Percentiles rank a stretch among this genome's conserved stretches.
These are phyloP conservation scores for Actenoides lindsayi DNA, from an alignment of 2,113 vertebrate genomes.

Conservation along the genomic window DNA sequence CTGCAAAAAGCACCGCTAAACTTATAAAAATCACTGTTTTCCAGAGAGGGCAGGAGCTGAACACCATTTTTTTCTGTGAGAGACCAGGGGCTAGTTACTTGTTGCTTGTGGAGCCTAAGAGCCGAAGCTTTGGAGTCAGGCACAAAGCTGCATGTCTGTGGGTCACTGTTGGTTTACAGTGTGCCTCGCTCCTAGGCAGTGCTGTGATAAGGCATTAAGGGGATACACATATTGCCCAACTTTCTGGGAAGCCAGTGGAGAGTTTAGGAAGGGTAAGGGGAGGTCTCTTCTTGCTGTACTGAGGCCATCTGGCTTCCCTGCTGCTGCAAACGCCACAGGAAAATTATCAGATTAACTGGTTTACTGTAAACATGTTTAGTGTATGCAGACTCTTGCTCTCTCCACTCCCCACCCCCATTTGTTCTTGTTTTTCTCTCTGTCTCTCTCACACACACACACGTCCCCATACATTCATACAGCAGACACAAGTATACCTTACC, in stretches of 20 bases:
- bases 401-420: neutral
- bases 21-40: neutral
- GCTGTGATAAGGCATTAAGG: neutral
- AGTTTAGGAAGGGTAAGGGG: neutral
- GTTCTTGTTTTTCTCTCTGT: neutral
- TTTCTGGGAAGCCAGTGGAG: neutral
- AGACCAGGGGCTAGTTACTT: neutral
- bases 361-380: neutral
- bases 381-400: neutral
- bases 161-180: fast-evolving
- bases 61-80: neutral
- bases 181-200: fast-evolving
- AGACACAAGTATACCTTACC: neutral
- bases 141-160: neutral
- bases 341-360: neutral
- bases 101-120: neutral
- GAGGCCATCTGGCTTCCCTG: neutral
- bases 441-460: fast-evolving
- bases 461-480: no score
- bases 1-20: neutral
- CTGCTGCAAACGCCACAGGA: neutral
- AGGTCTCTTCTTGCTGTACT: fast-evolving
- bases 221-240: neutral
- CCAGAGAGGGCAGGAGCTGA: neutral
- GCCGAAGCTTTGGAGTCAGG: neutral